phyloP scores from a whole-genome alignment of 2,113 vertebrate species.

The Corythoichthys haematopterus region DNA sequence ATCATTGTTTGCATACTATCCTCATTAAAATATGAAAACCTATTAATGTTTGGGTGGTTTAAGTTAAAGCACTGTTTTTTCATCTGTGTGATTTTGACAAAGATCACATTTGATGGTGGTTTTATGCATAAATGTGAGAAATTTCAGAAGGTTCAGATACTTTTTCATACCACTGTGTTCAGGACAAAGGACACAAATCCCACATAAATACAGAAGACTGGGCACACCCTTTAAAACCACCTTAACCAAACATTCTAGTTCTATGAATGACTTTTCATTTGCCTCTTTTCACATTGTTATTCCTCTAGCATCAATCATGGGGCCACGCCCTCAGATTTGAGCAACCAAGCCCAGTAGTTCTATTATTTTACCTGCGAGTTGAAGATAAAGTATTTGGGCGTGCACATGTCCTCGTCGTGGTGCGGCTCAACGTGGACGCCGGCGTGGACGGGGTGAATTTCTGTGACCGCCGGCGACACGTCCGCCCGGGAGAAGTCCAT shows the following conservation, averaged over 20 bases:
- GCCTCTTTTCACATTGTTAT: neutral
- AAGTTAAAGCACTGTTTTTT: too few species aligned
- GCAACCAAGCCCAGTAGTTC: neutral
- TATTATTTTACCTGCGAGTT: constrained; percentile 83
- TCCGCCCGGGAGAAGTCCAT: constrained; percentile 76
- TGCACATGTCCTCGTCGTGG: constrained; percentile 77
- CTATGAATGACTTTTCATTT: neutral
- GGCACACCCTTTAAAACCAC: neutral
- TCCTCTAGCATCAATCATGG: neutral
- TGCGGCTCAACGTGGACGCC: constrained; percentile 74
- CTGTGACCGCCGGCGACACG: constrained; percentile 50
- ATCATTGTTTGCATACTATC: too few species aligned
- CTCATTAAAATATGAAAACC: neutral
- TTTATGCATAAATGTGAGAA: too few species aligned
- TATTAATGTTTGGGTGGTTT: neutral
- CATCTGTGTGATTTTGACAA: too few species aligned
- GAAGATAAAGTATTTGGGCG: constrained; percentile 90
- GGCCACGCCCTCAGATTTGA: neutral
- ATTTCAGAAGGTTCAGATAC: too few species aligned
- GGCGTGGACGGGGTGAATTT: constrained; percentile 44
- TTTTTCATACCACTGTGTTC: neutral
- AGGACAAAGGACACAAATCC: constrained; percentile 1
- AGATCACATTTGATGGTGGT: too few species aligned
- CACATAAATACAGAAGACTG: neutral
- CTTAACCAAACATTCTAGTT: neutral